Evolutionary conservation across 1,140 invertebrate species (phyloP), one percentile per base, ranked within the genome.

Genomic region (Linepithema humile): DNA sequence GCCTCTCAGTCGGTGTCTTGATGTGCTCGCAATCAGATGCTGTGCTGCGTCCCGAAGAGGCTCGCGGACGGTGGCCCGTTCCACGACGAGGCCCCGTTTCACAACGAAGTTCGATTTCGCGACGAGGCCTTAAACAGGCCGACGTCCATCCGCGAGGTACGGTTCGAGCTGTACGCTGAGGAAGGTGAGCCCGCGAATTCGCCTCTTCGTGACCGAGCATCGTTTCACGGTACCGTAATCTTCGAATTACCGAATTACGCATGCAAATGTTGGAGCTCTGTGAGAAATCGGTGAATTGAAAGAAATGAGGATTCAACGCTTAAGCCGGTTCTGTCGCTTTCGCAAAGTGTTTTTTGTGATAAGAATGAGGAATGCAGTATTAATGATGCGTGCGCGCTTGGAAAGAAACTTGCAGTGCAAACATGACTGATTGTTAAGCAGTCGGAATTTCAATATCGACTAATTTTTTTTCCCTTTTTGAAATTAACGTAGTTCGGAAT

Each of bases 11-110:
- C 74, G 20, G 65, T 86, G 77, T 64, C 29, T 83, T 40, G 85
- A 80, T 74, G 77, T 57, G 59, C 57, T 74, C 75, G 70, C 83
- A 60, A 55, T 75, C 84, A 86, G 78, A 93, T 93, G 93, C 87
- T 93, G 84, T 93, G 93, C 80, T 93, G 93, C 59, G 92, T 93
- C 38, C 91, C 93, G 73, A 92, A 88, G 73, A 91, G 89, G 72
- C 86, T 88, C 48, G 86, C 85, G 85, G 83, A 86, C 55, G 78
- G 64, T 38, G 83, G 83, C 7, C 82, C 84, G 17, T 83, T 83
- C 43, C 75, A 85, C 29, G 64, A 88, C 69, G 83, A 72, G 10
- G 12, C 23, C 29, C 55, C 69, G 40, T 74, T 60, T 17, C 23
- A 60, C 26, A 84, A 86, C 48, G 74, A 59, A 53, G 50, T 77